These are phyloP conservation scores for Noctua fimbriata DNA, from an alignment of 2,888 invertebrate species.

Conservation along the genomic window DNA sequence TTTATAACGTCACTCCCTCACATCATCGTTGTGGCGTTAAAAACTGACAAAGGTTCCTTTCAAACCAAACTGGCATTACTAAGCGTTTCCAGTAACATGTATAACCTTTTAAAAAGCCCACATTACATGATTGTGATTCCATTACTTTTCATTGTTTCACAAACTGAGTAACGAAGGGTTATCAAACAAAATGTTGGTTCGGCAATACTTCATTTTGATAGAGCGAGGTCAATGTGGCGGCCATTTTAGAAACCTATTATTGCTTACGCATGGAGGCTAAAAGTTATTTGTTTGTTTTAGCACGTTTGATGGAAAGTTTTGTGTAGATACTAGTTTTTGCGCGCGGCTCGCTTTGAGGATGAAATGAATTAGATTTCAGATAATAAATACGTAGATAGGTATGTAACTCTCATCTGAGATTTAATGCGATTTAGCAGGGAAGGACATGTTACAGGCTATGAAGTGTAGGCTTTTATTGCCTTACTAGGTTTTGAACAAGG, in stretches of 20 bases:
- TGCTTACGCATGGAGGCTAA: constrained; percentile 1
- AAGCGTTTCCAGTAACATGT: constrained; percentile 55
- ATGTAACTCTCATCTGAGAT: background rate
- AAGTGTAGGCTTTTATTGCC: background rate
- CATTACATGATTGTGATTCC: constrained; percentile 36
- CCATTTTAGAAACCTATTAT: constrained; percentile 38
- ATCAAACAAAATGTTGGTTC: constrained; percentile 37
- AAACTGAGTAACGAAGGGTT: constrained; percentile 53
- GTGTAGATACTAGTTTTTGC: background rate
- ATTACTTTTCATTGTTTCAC: constrained; percentile 57
- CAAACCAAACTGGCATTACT: constrained; percentile 37
- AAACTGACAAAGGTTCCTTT: constrained; percentile 49
- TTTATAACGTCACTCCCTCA: constrained; percentile 1
- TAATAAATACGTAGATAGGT: background rate
- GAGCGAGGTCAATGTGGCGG: constrained; percentile 15
- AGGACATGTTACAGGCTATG: background rate
- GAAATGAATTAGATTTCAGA: background rate
- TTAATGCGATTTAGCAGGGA: background rate
- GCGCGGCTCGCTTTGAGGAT: background rate
- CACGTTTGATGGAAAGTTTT: background rate
- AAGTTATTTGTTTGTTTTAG: constrained; percentile 13
- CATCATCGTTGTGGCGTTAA: constrained; percentile 7
- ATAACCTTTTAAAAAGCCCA: constrained; percentile 58
- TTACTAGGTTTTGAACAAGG: background rate
- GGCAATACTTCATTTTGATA: constrained; percentile 36